phyloP scores from a whole-genome alignment of 2,888 invertebrate species.

The Nemotelus pantherinus region DNA sequence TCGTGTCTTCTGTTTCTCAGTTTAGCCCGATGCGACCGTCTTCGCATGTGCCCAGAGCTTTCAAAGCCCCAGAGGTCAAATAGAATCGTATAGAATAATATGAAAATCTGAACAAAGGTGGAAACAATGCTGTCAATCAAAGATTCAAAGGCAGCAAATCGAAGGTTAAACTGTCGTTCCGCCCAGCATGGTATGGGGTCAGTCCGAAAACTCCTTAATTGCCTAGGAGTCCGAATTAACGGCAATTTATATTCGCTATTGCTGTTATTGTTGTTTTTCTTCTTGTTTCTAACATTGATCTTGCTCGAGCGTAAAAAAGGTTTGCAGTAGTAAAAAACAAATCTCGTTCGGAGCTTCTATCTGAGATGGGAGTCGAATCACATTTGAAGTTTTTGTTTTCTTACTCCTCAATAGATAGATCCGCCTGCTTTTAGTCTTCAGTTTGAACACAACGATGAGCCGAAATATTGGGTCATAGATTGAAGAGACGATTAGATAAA shows the following conservation, averaged over 20 bases:
- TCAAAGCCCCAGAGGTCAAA: conserved; percentile 3
- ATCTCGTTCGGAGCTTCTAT: no score
- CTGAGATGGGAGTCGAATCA: no score
- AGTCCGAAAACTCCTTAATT: background rate
- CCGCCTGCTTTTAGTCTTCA: no score
- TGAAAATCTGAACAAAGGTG: background rate
- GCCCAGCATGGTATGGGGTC: conserved; percentile 6
- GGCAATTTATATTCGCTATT: background rate
- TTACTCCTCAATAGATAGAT: no score
- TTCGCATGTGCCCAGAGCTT: background rate
- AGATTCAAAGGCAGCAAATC: background rate
- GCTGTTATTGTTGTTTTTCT: background rate
- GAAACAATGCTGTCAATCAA: conserved; percentile 10
- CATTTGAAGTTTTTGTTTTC: no score
- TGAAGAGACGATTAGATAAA: no score
- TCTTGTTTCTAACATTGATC: background rate
- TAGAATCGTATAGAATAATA: background rate
- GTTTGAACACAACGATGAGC: no score
- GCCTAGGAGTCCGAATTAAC: conserved; percentile 8
- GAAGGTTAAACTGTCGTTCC: conserved; percentile 17
- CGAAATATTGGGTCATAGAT: no score
- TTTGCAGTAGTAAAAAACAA: no score
- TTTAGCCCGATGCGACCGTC: background rate
- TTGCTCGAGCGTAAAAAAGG: no score
- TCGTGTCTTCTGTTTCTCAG: no score